Evolutionary conservation across 1,140 invertebrate genomes (phyloP), one percentile per base, ranked within the genome.

Genomic region (Pissodes strobi): DNA sequence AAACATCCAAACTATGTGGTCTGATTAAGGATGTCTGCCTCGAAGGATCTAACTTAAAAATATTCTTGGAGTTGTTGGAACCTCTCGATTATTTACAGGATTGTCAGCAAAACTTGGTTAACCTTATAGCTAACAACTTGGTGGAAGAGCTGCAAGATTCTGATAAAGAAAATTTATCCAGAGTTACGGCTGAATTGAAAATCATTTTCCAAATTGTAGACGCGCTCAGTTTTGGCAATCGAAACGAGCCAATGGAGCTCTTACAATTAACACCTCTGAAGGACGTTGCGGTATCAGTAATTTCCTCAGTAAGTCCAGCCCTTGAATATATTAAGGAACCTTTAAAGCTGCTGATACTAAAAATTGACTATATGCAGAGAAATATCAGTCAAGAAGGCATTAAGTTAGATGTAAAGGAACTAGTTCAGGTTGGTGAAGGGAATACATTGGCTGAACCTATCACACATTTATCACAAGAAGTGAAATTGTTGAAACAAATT

Each of bases 271-370:
- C 0, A 19, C 12, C 8, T 13, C 12, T 57, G 17, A 43, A 27
- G 25, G 18, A 23, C 5, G n/a, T 43, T 45, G 1, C 27, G 8
- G 15, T 25, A 23, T 22, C 12, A 22, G 19, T 18, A 22, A 12
- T 48, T 22, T 15, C 27, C 13, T 51, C 19, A 21, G 4, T 2
- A 2, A 59, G 43, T 37, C 25, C 13, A 1, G 25, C 12, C 4
- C 12, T 68, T 10, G 60, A 71, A 37, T 67, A 66, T 34, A 52
- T 69, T 27, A 34, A 61, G 23, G 69, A 71, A 61, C 63, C 69
- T 23, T 17, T 69, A 19, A 71, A 71, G 59, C 43, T 71, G 12
- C 46, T 71, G 4, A 12, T 38, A 30, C 15, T 69, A 19, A 66
- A 65, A 30, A 55, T 70, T 13, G 63, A 68, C 27, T 45, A 70